phyloP scores from a whole-genome alignment of 2,113 vertebrate species.

The Otocyon megalotis region DNA sequence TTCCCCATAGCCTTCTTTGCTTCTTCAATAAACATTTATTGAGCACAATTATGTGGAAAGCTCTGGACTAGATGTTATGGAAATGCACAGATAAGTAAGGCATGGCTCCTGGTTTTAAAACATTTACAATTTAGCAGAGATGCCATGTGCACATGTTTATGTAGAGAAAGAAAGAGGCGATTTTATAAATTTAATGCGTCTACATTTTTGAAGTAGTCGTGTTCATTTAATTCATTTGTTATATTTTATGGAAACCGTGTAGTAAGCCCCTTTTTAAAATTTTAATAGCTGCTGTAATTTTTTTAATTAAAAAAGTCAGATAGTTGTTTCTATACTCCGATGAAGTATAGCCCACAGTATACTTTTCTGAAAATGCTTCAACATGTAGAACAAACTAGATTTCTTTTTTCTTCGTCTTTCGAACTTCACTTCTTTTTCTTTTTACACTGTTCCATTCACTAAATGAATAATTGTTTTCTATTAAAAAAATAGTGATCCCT shows the following conservation, averaged over 20 bases:
- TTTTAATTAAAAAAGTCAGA: not conserved
- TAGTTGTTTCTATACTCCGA: not conserved
- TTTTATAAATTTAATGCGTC: not conserved
- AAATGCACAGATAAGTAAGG: constrained; percentile 25
- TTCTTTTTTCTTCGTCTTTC: not conserved
- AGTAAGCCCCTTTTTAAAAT: not conserved
- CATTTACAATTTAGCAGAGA: not conserved
- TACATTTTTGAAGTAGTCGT: not conserved
- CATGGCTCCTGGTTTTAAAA: not conserved
- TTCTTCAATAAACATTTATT: constrained; percentile 57
- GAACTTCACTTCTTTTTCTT: constrained; percentile 7
- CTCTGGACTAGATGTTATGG: not conserved
- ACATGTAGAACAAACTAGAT: not conserved
- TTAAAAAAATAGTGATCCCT: constrained; percentile 18
- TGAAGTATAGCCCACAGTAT: not conserved
- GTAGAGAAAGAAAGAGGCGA: not conserved
- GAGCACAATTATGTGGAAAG: constrained; percentile 69
- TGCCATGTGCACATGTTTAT: not conserved
- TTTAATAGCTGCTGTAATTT: not conserved
- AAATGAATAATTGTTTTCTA: constrained; percentile 58
- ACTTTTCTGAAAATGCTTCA: constrained; percentile 7
- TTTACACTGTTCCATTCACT: constrained; percentile 29
- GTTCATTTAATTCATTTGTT: not conserved
- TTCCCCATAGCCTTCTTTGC: constrained; percentile 67
- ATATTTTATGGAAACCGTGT: not conserved